Evolutionary conservation across 2,113 vertebrate species (phyloP).

Genomic region (Euleptes europaea): DNA sequence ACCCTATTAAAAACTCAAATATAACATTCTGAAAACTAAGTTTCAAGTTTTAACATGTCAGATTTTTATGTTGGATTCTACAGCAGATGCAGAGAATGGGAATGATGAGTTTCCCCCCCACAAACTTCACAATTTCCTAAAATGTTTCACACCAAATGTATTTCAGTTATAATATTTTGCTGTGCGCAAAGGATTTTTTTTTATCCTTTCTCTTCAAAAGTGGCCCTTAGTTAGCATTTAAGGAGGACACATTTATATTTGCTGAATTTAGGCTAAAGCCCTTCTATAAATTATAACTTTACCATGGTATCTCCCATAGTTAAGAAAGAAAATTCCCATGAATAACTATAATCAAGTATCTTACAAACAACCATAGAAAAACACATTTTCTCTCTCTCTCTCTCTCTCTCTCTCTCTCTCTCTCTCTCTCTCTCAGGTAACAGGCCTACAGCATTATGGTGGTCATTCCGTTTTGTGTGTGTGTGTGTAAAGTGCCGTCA

Average conservation of each 20-base stretch:
- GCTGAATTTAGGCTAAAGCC: not conserved
- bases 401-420: no score
- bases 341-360: not conserved
- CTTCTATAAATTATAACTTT: not conserved
- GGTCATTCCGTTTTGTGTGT: not conserved
- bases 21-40: not conserved
- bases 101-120: no score
- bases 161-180: not conserved
- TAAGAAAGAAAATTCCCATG: accelerated
- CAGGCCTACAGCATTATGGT: not conserved
- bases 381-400: no score
- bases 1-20: not conserved
- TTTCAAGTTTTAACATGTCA: not conserved
- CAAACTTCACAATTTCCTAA: not conserved
- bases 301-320: not conserved
- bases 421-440: not conserved
- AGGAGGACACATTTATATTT: not conserved
- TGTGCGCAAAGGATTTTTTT: not conserved
- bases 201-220: not conserved
- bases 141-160: not conserved
- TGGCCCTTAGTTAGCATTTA: not conserved
- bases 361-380: not conserved
- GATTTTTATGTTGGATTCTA: not conserved
- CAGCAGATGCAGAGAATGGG: not conserved
- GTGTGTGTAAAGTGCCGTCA: no score